Percentiles rank a stretch among this genome's conserved stretches.
Evolutionary conservation across 2,113 vertebrate species (phyloP).

Genomic region (Pangasianodon gigas): DNA sequence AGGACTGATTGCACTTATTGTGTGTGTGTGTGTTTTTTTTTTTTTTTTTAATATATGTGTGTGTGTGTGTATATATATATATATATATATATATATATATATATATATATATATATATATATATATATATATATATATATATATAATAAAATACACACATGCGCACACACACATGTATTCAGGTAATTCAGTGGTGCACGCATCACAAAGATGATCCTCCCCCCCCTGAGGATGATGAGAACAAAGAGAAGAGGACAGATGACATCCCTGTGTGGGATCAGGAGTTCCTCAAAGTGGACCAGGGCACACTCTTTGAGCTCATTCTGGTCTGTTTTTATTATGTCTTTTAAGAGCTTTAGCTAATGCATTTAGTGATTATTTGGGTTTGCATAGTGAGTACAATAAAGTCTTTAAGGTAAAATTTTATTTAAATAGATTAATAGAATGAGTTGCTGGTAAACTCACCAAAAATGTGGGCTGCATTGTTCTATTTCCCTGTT

Average conservation of each 20-base stretch:
- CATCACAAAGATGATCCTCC: conserved; percentile 99
- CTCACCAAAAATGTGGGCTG: not conserved
- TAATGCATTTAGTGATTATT: not conserved
- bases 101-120: no score
- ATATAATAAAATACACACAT: not conserved
- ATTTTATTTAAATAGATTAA: not conserved
- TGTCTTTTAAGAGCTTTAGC: not conserved
- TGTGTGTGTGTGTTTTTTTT: not conserved
- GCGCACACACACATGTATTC: not conserved
- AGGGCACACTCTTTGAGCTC: conserved; percentile 97
- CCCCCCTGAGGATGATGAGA: conserved; percentile 97
- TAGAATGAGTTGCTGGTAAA: not conserved
- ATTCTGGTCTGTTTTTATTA: conserved; percentile 80
- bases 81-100: no score
- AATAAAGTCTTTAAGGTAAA: not conserved
- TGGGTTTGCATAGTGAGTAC: not conserved
- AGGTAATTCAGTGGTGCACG: conserved; percentile 99
- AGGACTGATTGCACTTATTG: not conserved
- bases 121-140: no score
- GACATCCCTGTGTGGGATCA: conserved; percentile 99
- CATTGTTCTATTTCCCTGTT: not conserved
- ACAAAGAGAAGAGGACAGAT: conserved; percentile 98
- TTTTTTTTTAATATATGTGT: no score
- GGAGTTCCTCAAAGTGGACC: conserved; percentile 99
- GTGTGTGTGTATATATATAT: not conserved